Evolutionary conservation across 2,797 vertebrate species (phyloP).

Genomic region (Peromyscus aztecus): DNA sequence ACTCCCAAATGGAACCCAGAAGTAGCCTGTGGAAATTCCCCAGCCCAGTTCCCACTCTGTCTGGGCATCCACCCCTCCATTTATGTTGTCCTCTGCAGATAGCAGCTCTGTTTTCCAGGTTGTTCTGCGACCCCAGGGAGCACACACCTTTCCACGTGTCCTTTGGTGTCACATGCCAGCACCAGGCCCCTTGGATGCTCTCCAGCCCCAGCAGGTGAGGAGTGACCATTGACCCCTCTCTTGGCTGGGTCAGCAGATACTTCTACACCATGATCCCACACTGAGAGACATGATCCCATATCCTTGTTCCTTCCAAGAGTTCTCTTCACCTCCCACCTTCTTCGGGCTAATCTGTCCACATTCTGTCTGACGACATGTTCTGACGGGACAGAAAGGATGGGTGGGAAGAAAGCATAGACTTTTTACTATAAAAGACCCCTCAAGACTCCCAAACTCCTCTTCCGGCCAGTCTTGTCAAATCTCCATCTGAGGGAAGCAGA

Average conservation of each 20-base stretch:
- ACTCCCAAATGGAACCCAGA: not conserved
- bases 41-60: not conserved
- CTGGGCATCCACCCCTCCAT: conserved; percentile 55
- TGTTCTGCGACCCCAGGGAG: conserved; percentile 80
- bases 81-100: conserved; percentile 61
- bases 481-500: conserved; percentile 86
- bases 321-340: conserved; percentile 77
- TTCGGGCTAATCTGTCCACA: not conserved
- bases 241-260: not conserved
- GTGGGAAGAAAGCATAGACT: conserved; percentile 72
- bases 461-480: conserved; percentile 83
- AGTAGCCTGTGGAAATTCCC: conserved; percentile 73
- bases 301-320: conserved; percentile 35
- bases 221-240: conserved; percentile 82
- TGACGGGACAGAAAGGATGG: conserved; percentile 69
- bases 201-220: conserved; percentile 88
- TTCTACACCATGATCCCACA: not conserved
- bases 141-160: conserved; percentile 72
- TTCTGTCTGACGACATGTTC: conserved; percentile 81
- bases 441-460: conserved; percentile 83
- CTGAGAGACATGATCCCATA: not conserved
- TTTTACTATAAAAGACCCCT: conserved; percentile 83
- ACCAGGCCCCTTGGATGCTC: conserved; percentile 84
- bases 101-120: conserved; percentile 79
- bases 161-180: conserved; percentile 82